Conservation (phyloP, 2,113 vertebrate species). For the Nipponia nippon region DNA sequence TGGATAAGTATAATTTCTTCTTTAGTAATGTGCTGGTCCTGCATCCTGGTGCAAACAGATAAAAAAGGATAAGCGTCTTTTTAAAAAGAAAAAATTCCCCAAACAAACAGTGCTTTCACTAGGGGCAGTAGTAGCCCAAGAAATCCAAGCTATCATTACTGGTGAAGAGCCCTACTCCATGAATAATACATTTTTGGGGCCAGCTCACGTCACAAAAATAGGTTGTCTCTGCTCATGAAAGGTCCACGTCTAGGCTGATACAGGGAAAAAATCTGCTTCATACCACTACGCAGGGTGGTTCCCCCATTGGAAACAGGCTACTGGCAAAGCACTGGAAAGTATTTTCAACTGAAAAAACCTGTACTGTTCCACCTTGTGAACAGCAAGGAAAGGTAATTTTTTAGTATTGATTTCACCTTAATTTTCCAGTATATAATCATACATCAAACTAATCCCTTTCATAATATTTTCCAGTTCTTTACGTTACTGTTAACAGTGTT, state of each 20-base stretch:
- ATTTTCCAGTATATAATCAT: neutral
- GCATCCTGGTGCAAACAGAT: neutral
- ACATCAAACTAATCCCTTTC: neutral
- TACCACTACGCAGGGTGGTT: neutral
- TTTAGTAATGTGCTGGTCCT: slow-evolving; percentile 22
- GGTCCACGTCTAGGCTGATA: slow-evolving; percentile 33
- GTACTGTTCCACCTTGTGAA: neutral
- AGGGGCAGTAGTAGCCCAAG: slow-evolving; percentile 35
- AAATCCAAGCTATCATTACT: slow-evolving; percentile 54
- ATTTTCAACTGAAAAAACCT: slow-evolving; percentile 19
- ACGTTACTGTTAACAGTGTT: neutral
- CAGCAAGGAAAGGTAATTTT: neutral
- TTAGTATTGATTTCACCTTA: neutral
- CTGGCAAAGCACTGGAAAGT: neutral
- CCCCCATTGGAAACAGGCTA: neutral
- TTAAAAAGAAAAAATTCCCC: neutral
- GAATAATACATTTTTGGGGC: slow-evolving; percentile 61
- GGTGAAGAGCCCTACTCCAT: slow-evolving; percentile 19
- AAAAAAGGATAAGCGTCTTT: slow-evolving; percentile 47
- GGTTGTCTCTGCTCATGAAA: slow-evolving; percentile 41
- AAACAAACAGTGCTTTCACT: slow-evolving; percentile 20
- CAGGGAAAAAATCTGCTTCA: neutral
- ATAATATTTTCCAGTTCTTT: neutral
- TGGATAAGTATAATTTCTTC: neutral
- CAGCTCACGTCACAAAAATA: slow-evolving; percentile 53